Evolutionary conservation across 2,113 vertebrate genomes (phyloP).

Genomic region (Ramphastos sulfuratus): DNA sequence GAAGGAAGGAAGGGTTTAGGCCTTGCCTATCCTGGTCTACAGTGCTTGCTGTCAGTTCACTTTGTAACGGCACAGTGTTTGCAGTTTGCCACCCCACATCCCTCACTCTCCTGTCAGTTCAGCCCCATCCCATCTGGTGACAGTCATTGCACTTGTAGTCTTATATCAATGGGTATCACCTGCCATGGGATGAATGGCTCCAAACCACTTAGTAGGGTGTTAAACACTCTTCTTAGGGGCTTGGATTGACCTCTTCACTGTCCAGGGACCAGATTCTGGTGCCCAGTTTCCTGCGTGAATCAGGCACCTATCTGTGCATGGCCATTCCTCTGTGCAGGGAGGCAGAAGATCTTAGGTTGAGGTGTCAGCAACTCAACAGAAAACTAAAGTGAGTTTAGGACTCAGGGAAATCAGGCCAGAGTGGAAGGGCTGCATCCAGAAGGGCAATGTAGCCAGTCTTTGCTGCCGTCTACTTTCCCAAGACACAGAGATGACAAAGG

Average conservation of each 20-base stretch:
- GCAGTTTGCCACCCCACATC: background rate
- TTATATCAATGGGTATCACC: fast-evolving
- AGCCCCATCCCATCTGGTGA: background rate
- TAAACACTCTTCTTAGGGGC: background rate
- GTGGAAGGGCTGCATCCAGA: background rate
- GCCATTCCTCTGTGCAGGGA: background rate
- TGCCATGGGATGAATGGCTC: background rate
- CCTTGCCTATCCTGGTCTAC: background rate
- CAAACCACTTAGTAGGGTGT: background rate
- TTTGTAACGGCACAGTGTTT: background rate
- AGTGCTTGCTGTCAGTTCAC: background rate
- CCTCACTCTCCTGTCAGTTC: background rate
- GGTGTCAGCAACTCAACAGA: background rate
- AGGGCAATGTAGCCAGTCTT: background rate
- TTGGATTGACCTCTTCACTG: background rate
- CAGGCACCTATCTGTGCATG: background rate
- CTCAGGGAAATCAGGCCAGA: background rate
- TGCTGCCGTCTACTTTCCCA: slow-evolving; percentile 49
- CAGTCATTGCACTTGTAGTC: background rate
- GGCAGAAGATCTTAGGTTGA: background rate
- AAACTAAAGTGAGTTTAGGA: background rate
- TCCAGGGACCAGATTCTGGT: background rate
- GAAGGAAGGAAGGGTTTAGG: background rate
- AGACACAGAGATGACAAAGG: slow-evolving; percentile 48
- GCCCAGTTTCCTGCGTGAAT: background rate